Percentiles rank a stretch among this genome's conserved stretches.
phyloP scores from a whole-genome alignment of 2,888 invertebrate species.

The Nezara viridula region DNA sequence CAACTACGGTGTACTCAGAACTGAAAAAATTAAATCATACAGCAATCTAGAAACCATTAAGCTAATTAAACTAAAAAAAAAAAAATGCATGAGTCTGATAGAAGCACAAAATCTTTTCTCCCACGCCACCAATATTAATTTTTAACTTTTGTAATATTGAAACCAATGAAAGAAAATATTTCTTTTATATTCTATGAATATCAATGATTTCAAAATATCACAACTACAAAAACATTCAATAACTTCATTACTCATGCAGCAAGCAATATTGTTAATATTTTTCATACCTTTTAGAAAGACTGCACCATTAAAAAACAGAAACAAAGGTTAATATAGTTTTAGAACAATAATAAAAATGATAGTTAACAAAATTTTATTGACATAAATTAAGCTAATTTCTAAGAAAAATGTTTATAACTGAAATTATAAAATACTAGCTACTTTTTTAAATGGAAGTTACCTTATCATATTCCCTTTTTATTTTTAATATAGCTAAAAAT shows the following conservation, averaged over 20 bases:
- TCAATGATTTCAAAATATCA: background rate
- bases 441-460: background rate
- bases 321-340: background rate
- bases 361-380: background rate
- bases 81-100: background rate
- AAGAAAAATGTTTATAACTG: background rate
- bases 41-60: too few species aligned
- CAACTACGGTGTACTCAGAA: too few species aligned
- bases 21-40: too few species aligned
- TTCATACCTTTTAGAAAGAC: conserved; percentile 62
- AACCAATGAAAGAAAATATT: background rate
- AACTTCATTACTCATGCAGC: background rate
- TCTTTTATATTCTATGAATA: too few species aligned
- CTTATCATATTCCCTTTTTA: background rate
- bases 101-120: background rate
- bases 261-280: background rate
- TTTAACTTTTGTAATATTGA: background rate
- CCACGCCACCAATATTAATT: background rate
- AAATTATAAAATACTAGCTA: background rate
- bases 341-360: background rate
- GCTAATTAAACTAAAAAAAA: background rate
- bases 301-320: conserved; percentile 55
- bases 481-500: background rate
- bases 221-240: background rate
- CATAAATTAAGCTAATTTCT: background rate